Evolutionary conservation across 37 sponge, comb jelly and placozoan species (phyloP).

Genomic region (Amphimedon queenslandica): DNA sequence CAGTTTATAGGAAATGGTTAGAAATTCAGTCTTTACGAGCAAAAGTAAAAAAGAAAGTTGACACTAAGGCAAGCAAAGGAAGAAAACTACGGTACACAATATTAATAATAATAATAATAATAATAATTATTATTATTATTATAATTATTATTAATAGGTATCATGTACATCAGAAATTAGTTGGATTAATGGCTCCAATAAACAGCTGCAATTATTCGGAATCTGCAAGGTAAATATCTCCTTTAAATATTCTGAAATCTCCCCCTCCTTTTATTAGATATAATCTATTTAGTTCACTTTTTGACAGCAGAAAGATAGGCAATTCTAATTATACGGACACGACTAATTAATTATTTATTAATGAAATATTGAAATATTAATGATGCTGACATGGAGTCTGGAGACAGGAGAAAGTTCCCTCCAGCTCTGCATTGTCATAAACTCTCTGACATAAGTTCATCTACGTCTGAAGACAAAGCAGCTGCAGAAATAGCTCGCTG

Average conservation of each 20-base stretch:
- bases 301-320: neutral
- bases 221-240: conserved; percentile 43
- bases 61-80: conserved; percentile 95
- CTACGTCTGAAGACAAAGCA: too few species aligned
- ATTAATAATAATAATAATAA: neutral
- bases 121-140: neutral
- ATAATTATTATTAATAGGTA: too few species aligned
- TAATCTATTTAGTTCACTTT: neutral
- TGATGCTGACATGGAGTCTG: too few species aligned
- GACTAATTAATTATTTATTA: too few species aligned
- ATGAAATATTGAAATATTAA: too few species aligned
- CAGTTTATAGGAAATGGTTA: conserved; percentile 69
- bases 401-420: too few species aligned
- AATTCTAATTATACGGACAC: neutral
- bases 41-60: conserved; percentile 79
- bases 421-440: too few species aligned
- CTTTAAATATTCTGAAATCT: neutral
- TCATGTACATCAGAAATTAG: conserved; percentile 83
- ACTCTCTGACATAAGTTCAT: too few species aligned
- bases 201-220: conserved; percentile 49
- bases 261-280: neutral
- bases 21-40: conserved; percentile 69
- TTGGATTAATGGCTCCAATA: conserved; percentile 85
- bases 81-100: conserved; percentile 72
- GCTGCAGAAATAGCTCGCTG: too few species aligned